Evolutionary conservation across 2,797 vertebrate genomes (phyloP).

Genomic region (Girardinus metallicus): DNA sequence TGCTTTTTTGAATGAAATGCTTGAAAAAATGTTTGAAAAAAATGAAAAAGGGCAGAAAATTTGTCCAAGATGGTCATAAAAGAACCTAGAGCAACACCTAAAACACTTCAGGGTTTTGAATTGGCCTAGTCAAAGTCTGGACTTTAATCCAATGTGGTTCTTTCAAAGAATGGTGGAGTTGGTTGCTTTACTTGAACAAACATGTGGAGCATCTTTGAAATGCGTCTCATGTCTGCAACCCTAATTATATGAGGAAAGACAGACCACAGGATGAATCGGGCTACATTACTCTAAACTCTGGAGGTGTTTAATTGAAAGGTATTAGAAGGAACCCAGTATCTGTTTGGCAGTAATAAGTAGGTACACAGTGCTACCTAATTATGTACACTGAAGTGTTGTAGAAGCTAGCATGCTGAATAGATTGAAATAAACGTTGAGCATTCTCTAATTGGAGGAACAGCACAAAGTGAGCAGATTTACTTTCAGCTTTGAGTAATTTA

Average conservation of each 20-base stretch:
- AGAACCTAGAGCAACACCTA: no score
- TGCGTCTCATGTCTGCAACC: neutral
- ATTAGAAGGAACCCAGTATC: conserved; percentile 3
- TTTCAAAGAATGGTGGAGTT: neutral
- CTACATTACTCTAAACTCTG: neutral
- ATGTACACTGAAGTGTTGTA: conserved; percentile 13
- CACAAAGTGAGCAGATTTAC: conserved; percentile 16
- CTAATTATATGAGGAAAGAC: neutral
- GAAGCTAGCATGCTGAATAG: conserved; percentile 21
- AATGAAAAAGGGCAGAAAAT: no score
- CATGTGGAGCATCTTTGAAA: neutral
- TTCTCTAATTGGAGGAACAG: conserved; percentile 24
- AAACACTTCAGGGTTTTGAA: neutral
- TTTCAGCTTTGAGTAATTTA: conserved; percentile 4
- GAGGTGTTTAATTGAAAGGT: conserved; percentile 32
- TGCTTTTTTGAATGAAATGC: no score
- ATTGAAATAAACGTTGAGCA: conserved; percentile 19
- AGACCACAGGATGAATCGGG: neutral
- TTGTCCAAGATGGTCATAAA: neutral
- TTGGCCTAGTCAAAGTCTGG: neutral
- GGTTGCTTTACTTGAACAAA: neutral
- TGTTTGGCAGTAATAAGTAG: conserved; percentile 2
- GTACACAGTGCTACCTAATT: conserved; percentile 16
- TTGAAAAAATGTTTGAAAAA: no score
- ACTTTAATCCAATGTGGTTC: neutral